A percentile compares a stretch with the other conserved stretches of the same genome.
phyloP scores from a whole-genome alignment of 1,140 invertebrate species.

The Drosophila arawakana region DNA sequence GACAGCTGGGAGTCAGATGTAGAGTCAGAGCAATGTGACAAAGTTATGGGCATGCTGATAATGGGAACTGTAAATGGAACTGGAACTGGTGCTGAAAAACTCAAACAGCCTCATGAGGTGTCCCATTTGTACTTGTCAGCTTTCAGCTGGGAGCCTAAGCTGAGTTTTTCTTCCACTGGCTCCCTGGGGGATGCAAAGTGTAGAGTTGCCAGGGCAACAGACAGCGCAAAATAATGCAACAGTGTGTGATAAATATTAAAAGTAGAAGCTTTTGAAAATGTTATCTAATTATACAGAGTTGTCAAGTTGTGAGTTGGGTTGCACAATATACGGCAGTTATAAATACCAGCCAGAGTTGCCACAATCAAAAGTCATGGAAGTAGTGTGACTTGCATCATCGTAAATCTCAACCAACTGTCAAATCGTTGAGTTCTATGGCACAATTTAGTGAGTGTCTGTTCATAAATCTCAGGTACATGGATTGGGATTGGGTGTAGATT shows the following conservation, averaged over 20 bases:
- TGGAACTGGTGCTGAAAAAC: slow-evolving; percentile 12
- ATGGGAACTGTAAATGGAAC: slow-evolving; percentile 26
- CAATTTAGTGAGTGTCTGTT: slow-evolving; percentile 74
- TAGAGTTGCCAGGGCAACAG: slow-evolving; percentile 18
- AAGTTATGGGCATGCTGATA: slow-evolving; percentile 54
- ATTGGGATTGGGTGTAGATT: slow-evolving; percentile 13
- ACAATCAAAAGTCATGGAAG: not conserved
- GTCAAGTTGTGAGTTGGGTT: not conserved
- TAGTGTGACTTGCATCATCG: slow-evolving; percentile 42
- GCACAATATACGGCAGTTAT: not conserved
- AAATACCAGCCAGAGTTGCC: not conserved
- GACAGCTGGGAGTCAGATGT: slow-evolving; percentile 72
- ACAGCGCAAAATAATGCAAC: not conserved
- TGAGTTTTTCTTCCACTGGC: not conserved
- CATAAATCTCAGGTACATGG: slow-evolving; percentile 62
- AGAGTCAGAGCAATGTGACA: slow-evolving; percentile 30
- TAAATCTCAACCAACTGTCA: slow-evolving; percentile 81
- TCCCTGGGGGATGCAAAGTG: not conserved
- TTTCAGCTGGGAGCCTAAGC: slow-evolving; percentile 17
- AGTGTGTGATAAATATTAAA: slow-evolving; percentile 22
- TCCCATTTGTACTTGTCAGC: slow-evolving; percentile 43
- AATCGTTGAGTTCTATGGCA: slow-evolving; percentile 64
- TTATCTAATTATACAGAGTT: not conserved
- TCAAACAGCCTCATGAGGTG: slow-evolving; percentile 31
- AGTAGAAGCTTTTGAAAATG: not conserved